phyloP scores from a whole-genome alignment of 1,140 invertebrate genomes.

The Xylocopa sonorina region DNA sequence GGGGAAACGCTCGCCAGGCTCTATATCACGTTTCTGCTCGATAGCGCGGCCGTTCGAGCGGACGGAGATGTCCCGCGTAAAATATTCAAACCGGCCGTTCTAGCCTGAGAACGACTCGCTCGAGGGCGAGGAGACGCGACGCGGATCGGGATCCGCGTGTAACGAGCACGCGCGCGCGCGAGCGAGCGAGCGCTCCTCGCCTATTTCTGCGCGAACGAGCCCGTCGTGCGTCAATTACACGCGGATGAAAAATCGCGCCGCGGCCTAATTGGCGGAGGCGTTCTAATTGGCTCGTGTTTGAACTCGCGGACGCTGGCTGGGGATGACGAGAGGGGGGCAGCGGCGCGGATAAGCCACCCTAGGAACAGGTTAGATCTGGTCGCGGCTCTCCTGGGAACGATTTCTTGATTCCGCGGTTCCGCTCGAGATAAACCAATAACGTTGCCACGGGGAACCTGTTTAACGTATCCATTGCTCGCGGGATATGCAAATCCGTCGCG shows the following conservation, averaged over 20 bases:
- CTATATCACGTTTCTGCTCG: not conserved
- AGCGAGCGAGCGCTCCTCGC: too few species aligned
- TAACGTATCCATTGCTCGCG: constrained; percentile 41
- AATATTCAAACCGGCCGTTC: constrained; percentile 24
- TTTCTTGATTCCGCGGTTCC: constrained; percentile 43
- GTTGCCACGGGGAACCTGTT: constrained; percentile 46
- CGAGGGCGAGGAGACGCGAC: not conserved
- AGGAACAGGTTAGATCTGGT: constrained; percentile 38
- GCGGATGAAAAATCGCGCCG: not conserved
- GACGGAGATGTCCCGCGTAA: not conserved
- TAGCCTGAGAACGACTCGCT: constrained; percentile 27
- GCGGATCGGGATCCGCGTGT: not conserved
- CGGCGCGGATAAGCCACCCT: constrained; percentile 17
- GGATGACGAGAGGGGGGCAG: not conserved
- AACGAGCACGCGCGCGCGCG: constrained; percentile 46
- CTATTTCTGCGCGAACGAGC: constrained; percentile 40
- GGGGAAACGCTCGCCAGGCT: not conserved
- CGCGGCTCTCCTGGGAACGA: constrained; percentile 18
- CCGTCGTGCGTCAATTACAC: constrained; percentile 22
- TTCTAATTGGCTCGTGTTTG: constrained; percentile 32
- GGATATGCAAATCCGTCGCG: constrained; percentile 28
- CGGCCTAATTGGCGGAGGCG: constrained; percentile 18
- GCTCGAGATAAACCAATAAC: constrained; percentile 47
- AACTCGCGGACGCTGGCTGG: constrained; percentile 16
- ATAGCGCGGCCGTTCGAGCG: constrained; percentile 3